A percentile compares a stretch with the other conserved stretches of the same genome.
These are phyloP conservation scores for Maccullochella peelii DNA, from an alignment of 2,113 vertebrate species.

Conservation along the genomic window DNA sequence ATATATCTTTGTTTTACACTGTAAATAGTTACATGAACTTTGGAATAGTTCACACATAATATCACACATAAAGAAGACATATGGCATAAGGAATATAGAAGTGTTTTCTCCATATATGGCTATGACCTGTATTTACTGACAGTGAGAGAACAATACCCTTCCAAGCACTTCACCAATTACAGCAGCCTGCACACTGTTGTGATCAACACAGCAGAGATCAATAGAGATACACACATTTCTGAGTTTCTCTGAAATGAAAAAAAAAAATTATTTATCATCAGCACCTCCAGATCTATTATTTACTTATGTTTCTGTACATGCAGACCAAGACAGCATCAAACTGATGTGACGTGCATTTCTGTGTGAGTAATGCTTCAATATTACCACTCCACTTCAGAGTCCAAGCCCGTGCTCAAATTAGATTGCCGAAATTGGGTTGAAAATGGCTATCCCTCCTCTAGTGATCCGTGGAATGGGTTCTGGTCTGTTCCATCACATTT, in stretches of 20 bases:
- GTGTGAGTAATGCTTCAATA: constrained; percentile 54
- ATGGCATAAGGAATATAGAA: neutral
- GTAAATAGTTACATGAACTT: too few species aligned
- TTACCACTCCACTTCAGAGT: constrained; percentile 43
- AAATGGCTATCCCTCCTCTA: constrained; percentile 54
- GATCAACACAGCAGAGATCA: constrained; percentile 8
- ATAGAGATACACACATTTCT: neutral
- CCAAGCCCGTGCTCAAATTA: constrained; percentile 49
- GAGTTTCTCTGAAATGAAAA: constrained; percentile 17
- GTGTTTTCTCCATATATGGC: constrained; percentile 6
- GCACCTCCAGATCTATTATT: constrained; percentile 40
- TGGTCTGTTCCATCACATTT: constrained; percentile 67
- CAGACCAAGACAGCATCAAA: constrained; percentile 23
- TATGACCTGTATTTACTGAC: neutral
- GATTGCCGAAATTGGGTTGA: constrained; percentile 57
- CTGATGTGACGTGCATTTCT: constrained; percentile 37
- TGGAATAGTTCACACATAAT: too few species aligned
- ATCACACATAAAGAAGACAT: constrained; percentile 27
- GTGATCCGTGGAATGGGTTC: constrained; percentile 61
- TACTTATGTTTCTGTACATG: constrained; percentile 16
- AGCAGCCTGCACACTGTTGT: neutral
- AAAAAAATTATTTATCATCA: constrained; percentile 19
- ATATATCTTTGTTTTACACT: too few species aligned
- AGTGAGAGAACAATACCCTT: constrained; percentile 1
- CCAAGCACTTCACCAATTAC: constrained; percentile 10